phyloP scores from a whole-genome alignment of 2,888 invertebrate genomes.

The Sinelater perroti region DNA sequence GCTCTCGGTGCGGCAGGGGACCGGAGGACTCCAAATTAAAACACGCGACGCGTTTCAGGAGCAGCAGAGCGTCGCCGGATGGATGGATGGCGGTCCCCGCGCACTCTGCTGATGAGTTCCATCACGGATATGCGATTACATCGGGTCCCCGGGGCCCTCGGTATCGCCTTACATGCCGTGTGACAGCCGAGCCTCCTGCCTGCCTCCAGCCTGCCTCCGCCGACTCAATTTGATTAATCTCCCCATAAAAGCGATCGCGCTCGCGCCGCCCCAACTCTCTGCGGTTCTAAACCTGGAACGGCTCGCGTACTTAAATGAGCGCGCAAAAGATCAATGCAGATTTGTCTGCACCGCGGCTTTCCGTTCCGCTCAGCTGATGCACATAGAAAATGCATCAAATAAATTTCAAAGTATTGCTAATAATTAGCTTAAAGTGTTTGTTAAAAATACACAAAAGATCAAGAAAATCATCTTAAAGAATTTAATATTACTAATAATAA shows the following conservation, averaged over 20 bases:
- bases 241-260: slow-evolving; percentile 53
- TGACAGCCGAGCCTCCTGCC: slow-evolving; percentile 51
- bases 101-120: slow-evolving; percentile 56
- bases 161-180: slow-evolving; percentile 56
- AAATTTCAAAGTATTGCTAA: too few relatives aligned
- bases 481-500: too few relatives aligned
- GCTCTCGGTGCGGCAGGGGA: slow-evolving; percentile 34
- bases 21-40: slow-evolving; percentile 47
- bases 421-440: too few relatives aligned
- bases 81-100: slow-evolving; percentile 44
- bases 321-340: slow-evolving; percentile 37
- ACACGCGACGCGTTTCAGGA: slow-evolving; percentile 40
- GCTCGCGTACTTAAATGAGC: slow-evolving; percentile 30
- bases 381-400: too few relatives aligned
- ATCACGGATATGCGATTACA: slow-evolving; percentile 56
- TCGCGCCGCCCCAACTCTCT: slow-evolving; percentile 42
- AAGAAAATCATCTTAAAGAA: too few relatives aligned
- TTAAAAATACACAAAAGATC: too few relatives aligned
- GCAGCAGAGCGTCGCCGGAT: slow-evolving; percentile 35
- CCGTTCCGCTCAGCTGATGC: too few relatives aligned
- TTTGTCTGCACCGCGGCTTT: slow-evolving; percentile 31
- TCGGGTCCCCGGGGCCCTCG: slow-evolving; percentile 50
- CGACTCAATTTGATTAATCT: slow-evolving; percentile 57
- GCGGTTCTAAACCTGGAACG: slow-evolving; percentile 35
- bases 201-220: slow-evolving; percentile 32